phyloP scores from a whole-genome alignment of 2,888 invertebrate genomes.

The Lepidochrysops patricia region DNA sequence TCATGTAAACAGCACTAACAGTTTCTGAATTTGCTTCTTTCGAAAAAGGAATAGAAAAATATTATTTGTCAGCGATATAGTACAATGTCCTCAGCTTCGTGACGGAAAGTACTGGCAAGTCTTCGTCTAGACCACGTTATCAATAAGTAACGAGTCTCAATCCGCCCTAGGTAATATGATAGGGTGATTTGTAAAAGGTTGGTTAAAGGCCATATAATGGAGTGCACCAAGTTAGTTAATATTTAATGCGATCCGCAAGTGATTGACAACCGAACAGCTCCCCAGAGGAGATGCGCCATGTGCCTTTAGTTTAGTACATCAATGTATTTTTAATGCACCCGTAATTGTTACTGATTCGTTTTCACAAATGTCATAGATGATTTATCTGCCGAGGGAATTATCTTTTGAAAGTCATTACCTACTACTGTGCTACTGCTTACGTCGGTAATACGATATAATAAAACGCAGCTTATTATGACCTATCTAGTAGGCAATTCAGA shows the following conservation, averaged over 20 bases:
- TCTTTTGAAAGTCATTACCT: not conserved
- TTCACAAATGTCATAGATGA: not conserved
- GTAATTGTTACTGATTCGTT: not conserved
- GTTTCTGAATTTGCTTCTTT: too few species aligned
- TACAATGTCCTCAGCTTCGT: slow-evolving; percentile 35
- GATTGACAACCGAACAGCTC: slow-evolving; percentile 57
- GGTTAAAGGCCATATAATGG: slow-evolving; percentile 49
- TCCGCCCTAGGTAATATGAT: slow-evolving; percentile 39
- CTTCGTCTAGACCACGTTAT: slow-evolving; percentile 54
- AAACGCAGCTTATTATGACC: too few species aligned
- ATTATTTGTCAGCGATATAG: not conserved
- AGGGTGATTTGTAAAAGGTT: slow-evolving; percentile 39
- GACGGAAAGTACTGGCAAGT: slow-evolving; percentile 53
- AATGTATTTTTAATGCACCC: not conserved
- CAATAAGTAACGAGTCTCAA: slow-evolving; percentile 52
- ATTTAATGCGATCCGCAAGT: slow-evolving; percentile 62
- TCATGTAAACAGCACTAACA: too few species aligned
- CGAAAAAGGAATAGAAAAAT: too few species aligned
- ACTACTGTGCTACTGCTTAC: not conserved
- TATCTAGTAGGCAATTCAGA: too few species aligned
- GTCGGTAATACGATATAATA: too few species aligned
- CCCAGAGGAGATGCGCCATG: slow-evolving; percentile 32
- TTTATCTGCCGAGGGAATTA: not conserved
- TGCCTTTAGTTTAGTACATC: slow-evolving; percentile 19
- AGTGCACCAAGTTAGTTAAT: slow-evolving; percentile 64